Conservation (phyloP, 2,888 invertebrate genomes). For the Thera obeliscata region DNA sequence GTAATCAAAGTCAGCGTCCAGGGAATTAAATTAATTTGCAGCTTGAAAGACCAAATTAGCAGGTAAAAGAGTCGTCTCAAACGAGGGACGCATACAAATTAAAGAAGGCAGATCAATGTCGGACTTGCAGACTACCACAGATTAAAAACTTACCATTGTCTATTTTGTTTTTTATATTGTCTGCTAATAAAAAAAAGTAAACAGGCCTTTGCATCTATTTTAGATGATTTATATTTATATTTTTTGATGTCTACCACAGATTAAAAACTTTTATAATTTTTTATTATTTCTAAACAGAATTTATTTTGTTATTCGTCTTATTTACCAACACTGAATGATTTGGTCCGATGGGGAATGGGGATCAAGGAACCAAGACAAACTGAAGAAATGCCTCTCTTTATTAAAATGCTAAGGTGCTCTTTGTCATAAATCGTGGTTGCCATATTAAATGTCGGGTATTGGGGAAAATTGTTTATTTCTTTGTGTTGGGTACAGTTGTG, state of each 20-base stretch:
- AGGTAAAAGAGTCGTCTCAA: slow-evolving; percentile 17
- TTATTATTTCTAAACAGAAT: too few species aligned
- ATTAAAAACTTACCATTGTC: neutral
- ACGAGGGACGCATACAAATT: slow-evolving; percentile 20
- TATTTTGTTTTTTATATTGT: too few species aligned
- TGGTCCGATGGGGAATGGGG: too few species aligned
- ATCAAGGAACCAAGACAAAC: too few species aligned
- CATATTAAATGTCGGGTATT: slow-evolving; percentile 3
- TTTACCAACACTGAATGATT: too few species aligned
- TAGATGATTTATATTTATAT: too few species aligned
- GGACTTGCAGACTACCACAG: neutral
- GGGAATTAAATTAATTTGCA: slow-evolving; percentile 17
- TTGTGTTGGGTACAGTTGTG: neutral
- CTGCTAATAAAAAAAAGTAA: too few species aligned
- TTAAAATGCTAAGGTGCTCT: neutral
- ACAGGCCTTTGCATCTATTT: too few species aligned
- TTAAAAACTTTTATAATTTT: too few species aligned
- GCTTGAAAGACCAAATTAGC: slow-evolving; percentile 17
- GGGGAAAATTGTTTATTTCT: neutral
- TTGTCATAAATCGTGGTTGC: neutral
- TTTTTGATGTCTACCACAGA: too few species aligned
- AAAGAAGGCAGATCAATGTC: slow-evolving; percentile 5
- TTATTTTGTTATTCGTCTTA: too few species aligned
- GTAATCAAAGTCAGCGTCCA: neutral
- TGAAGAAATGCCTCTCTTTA: too few species aligned